Evolutionary conservation across 2,888 invertebrate genomes (phyloP).

Genomic region (Zygaena filipendulae): DNA sequence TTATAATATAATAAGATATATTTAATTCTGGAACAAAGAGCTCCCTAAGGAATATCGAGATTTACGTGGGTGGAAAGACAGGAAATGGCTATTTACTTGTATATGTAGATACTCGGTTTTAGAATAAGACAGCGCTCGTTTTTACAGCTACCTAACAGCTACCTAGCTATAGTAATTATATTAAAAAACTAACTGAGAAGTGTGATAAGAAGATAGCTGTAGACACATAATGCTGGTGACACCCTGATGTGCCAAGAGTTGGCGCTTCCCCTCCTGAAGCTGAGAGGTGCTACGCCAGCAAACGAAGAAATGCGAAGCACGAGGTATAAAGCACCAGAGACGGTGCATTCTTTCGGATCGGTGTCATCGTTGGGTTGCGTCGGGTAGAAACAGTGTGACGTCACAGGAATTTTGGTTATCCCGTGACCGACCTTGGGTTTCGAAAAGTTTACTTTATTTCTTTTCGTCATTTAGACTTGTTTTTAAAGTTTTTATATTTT

Average conservation of each 20-base stretch:
- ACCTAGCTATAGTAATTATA: not conserved
- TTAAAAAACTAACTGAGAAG: conserved; percentile 21
- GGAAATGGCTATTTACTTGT: too few relatives aligned
- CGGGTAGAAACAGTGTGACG: not conserved
- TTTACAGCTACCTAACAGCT: too few relatives aligned
- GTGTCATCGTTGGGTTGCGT: not conserved
- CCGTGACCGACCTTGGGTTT: too few relatives aligned
- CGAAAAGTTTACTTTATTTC: too few relatives aligned
- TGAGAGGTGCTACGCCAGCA: conserved; percentile 25
- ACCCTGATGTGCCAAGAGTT: conserved; percentile 18
- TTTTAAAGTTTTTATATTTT: too few relatives aligned
- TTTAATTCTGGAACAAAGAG: too few relatives aligned
- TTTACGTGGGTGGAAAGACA: too few relatives aligned
- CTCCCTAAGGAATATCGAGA: too few relatives aligned
- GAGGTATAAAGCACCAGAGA: conserved; percentile 20
- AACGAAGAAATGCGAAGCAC: conserved; percentile 21
- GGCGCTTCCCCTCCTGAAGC: conserved; percentile 14
- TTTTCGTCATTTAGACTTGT: too few relatives aligned
- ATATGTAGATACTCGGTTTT: too few relatives aligned
- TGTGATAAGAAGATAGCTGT: conserved; percentile 18
- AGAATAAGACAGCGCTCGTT: too few relatives aligned
- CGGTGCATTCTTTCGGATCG: conserved; percentile 15
- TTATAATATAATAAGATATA: too few relatives aligned
- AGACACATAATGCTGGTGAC: conserved; percentile 14
- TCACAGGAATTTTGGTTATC: not conserved